Base-by-base conservation (phyloP, 2,797 vertebrate species). In the Echeneis naucrates region DNA sequence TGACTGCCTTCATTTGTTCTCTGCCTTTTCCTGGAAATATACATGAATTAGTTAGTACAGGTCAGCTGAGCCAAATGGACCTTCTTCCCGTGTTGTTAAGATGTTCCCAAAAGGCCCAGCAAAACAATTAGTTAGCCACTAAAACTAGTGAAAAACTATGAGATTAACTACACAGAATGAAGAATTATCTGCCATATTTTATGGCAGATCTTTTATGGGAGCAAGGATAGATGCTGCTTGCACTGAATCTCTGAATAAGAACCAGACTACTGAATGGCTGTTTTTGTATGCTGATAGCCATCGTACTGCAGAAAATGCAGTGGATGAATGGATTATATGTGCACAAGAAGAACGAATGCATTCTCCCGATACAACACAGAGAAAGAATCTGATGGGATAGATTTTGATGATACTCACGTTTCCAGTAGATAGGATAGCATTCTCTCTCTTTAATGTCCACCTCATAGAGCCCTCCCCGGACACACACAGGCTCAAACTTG, bases 351-450 rank as follows among this genome's bases (percentile, higher is more conserved):
- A 47, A 40, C 6, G n/a, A n/a, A n/a, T n/a, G n/a, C n/a, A n/a
- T n/a, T n/a, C n/a, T n/a, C n/a, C n/a, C n/a, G n/a, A n/a, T n/a
- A n/a, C n/a, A n/a, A n/a, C n/a, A n/a, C n/a, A n/a, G n/a, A n/a
- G n/a, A n/a, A n/a, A n/a, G n/a, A n/a, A n/a, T n/a, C n/a, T n/a
- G n/a, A n/a, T n/a, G n/a, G n/a, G n/a, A n/a, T n/a, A n/a, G n/a
- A n/a, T n/a, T n/a, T n/a, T n/a, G n/a, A n/a, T 27, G 45, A 67
- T 81, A 97, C 98, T 97, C 90, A 98, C 97, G 96, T 83, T 97
- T 97, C 98, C 97, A 99, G 89, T 99, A 99, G 56, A 99, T 96
- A 1, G 98, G 97, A 80, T 93, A 95, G 88, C 96, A 97, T 73
- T 97, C 96, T 33, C 90, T 94, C 65, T 87, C 95, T 80, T 84